phyloP scores from a whole-genome alignment of 1,140 invertebrate species.

The Neodiprion fabricii region DNA sequence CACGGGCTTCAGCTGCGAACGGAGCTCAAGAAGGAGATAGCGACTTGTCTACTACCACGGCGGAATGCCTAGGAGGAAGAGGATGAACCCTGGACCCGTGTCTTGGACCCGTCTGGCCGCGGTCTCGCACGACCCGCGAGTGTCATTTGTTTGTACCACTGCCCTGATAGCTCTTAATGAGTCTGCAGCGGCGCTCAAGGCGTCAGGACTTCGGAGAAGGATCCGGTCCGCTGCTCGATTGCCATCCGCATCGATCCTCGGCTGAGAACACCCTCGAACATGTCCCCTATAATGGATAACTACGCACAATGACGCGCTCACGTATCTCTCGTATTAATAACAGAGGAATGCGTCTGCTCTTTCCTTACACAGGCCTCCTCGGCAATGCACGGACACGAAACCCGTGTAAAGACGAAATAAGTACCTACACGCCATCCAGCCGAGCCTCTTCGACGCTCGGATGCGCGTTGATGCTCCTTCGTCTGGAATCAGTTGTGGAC shows the following conservation, averaged over 20 bases:
- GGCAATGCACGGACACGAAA: too few relatives aligned
- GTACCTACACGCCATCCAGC: neutral
- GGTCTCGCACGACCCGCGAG: slow-evolving; percentile 10
- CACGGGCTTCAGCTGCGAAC: neutral
- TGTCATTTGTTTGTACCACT: slow-evolving; percentile 18
- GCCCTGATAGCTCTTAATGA: slow-evolving; percentile 16
- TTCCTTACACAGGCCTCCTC: neutral
- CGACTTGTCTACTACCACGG: neutral
- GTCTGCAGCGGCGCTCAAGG: neutral
- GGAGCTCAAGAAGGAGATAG: neutral
- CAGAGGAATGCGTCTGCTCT: slow-evolving; percentile 9
- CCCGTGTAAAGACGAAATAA: neutral
- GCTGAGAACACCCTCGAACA: neutral
- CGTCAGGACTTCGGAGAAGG: neutral
- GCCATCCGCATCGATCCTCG: neutral
- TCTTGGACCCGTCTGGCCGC: slow-evolving; percentile 1
- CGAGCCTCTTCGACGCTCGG: neutral
- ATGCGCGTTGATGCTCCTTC: neutral
- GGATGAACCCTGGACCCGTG: neutral
- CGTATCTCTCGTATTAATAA: slow-evolving; percentile 16
- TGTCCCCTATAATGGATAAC: slow-evolving; percentile 15
- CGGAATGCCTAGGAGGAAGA: slow-evolving; percentile 2
- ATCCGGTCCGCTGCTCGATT: neutral
- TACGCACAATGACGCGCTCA: slow-evolving; percentile 12
- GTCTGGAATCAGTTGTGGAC: neutral